Percentiles rank a stretch among this genome's conserved stretches.
Evolutionary conservation across 30 jellyfish, hydroid and myxozoan genomes (phyloP).

Genomic region (Turritopsis rubra): DNA sequence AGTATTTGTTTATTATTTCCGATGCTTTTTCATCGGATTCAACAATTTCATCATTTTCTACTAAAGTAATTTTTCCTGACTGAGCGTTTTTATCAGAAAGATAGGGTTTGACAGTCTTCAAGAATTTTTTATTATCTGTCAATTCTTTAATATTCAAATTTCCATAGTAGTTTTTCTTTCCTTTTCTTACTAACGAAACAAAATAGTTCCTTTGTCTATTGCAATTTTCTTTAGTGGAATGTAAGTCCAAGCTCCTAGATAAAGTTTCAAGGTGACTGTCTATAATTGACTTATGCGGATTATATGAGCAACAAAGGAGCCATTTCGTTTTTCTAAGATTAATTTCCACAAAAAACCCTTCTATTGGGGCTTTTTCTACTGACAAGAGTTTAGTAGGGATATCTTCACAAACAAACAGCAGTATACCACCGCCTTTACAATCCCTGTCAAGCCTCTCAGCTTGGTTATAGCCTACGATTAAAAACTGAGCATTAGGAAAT

Average conservation of each 20-base stretch:
- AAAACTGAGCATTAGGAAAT: neutral
- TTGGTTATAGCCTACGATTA: neutral
- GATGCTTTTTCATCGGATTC: too few species aligned
- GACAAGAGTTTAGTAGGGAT: neutral
- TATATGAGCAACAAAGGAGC: slow-evolving; percentile 16
- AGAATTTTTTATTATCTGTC: too few species aligned
- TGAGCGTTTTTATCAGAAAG: too few species aligned
- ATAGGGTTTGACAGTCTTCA: too few species aligned
- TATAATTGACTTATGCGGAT: neutral
- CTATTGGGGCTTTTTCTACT: neutral
- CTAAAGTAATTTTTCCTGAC: too few species aligned
- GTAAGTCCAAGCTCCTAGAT: neutral
- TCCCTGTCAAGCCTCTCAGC: slow-evolving; percentile 2
- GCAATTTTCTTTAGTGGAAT: neutral
- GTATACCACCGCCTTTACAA: neutral
- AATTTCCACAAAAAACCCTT: slow-evolving; percentile 2
- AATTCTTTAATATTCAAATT: too few species aligned
- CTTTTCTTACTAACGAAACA: too few species aligned
- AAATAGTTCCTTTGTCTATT: too few species aligned
- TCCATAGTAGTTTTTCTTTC: too few species aligned
- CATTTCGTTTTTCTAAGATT: neutral
- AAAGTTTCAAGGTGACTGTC: neutral
- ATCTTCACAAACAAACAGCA: slow-evolving; percentile 2
- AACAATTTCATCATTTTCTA: too few species aligned
- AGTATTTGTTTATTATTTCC: too few species aligned